Base-by-base conservation (phyloP, 2,888 invertebrate species). In the Drosophila colorata region DNA sequence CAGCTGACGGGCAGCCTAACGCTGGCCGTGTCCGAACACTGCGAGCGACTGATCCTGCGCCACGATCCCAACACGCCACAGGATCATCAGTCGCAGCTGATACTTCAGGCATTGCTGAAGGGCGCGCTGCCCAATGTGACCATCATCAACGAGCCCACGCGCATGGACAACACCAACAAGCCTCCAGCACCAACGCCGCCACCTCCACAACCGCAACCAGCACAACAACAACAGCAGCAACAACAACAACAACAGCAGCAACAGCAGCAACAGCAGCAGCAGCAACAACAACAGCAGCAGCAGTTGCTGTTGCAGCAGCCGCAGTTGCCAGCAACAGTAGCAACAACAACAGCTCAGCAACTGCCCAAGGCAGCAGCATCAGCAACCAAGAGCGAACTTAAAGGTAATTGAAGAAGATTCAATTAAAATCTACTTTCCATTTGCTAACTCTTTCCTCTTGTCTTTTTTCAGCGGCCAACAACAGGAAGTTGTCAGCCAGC, bases 11-110 rank as follows among this genome's bases (percentile, higher is more conserved):
- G 95, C 1, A 95, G 95, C 57, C 93, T 95, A 61, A 94, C 95
- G 65, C 91, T 95, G 58, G 94, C 95, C 0, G 93, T 95, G 48
- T 94, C 95, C 1, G 95, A 95, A 89, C 95, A 95, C 78, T 95
- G 95, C 8, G 95, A 91, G 37, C 92, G 95, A 23, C 92, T 95
- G 44, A 93, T 95, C 41, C 90, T 95, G 52, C 95, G 95, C 44
- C 95, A 95, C 78, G 94, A 95, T 73, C 94, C 95, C 3, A 93
- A 93, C 56, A 89, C 93, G 41, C 94, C 93, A 47, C 94, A 94
- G 73, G 94, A 94, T 81, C 90, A 92, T 49, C 92, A 93, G 59
- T 92, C 92, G 20, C 92, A 92, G 73, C 81, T 92, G 8, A 92
- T 92, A 55, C 63, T 92, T 44, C 93, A 92, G 66, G 93, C 92